Base-by-base conservation (phyloP, 1,140 invertebrate genomes). In the Kradibia gibbosae region DNA sequence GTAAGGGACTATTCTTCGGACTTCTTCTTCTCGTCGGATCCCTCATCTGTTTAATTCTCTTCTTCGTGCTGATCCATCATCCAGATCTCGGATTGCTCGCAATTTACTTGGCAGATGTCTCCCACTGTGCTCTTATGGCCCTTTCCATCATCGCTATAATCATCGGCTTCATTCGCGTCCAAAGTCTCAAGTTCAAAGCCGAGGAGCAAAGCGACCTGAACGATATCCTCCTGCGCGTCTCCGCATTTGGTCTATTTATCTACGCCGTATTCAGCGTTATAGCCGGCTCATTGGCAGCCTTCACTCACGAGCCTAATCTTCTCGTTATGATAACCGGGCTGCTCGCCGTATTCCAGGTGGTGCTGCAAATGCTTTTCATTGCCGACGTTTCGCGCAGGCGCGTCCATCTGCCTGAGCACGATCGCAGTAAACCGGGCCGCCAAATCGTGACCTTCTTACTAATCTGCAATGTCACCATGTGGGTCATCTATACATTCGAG, bases 401-500 rank as follows among this genome's bases (percentile, higher is more conserved):
- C 57, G 96, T 98, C n/a, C 95, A 97, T 85, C 92, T 97, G 50
- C 96, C 96, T 0, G 96, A 97, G 90, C 97, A 98, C 86, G 97
- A 98, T 87, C 94, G 96, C 82, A 96, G 95, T 87, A 99, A 99
- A 91, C 97, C 98, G 1, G 98, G 98, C 1, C 94, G 98, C 78
- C 97, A 99, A 90, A 95, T 98, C 70, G 97, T 99, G 45, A 99
- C 98, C 53, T 98, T 99, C 92, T 92, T 99, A 62, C 93, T 99
- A 25, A 97, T 99, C 87, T 97, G 96, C 91, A 99, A 99, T 89
- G 94, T 98, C 76, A 97, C 97, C 83, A 97, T 98, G 95, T 98
- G 97, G 96, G 94, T 97, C 80, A 97, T 98, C 87, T 97, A 98
- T 89, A 99, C 98, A 48, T 98, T 99, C 89, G 98, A 99, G 92